phyloP scores from a whole-genome alignment of 2,797 vertebrate genomes.

The Pseudotriccus pelzelni region DNA sequence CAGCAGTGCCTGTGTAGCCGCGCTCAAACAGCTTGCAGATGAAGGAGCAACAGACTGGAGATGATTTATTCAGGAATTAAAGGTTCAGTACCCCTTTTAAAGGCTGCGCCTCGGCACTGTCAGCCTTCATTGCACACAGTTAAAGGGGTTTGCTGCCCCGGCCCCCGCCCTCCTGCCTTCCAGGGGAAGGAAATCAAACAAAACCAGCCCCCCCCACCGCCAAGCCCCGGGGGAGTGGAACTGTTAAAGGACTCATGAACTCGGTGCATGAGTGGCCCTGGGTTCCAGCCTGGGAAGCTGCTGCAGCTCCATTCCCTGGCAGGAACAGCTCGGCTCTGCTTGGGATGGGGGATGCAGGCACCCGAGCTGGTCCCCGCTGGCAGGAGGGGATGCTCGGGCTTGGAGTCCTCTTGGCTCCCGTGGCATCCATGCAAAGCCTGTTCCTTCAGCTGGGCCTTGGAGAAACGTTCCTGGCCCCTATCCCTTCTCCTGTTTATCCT shows the following conservation, averaged over 20 bases:
- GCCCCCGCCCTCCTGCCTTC: not conserved
- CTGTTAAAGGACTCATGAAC: not conserved
- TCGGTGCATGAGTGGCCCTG: fast-evolving
- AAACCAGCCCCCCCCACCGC: not conserved
- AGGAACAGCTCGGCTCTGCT: not conserved
- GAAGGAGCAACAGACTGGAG: conserved; percentile 68
- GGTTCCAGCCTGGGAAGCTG: not conserved
- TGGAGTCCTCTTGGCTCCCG: fast-evolving
- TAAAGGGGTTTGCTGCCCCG: conserved; percentile 41
- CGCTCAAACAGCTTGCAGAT: conserved; percentile 68
- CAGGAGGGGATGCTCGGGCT: not conserved
- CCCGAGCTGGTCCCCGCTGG: fast-evolving
- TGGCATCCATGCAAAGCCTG: fast-evolving
- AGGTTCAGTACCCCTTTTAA: conserved; percentile 60
- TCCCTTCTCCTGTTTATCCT: not conserved
- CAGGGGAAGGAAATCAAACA: conserved; percentile 25
- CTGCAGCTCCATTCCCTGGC: not conserved
- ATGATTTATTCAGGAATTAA: conserved; percentile 69
- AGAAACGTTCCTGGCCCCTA: not conserved
- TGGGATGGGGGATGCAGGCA: not conserved
- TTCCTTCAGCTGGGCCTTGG: not conserved
- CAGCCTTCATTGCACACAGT: conserved; percentile 70
- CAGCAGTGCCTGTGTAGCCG: not conserved
- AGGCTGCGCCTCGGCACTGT: conserved; percentile 37
- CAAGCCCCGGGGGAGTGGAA: not conserved